Conservation (phyloP, 2,797 vertebrate genomes). For the Amphiprion clarkii region DNA sequence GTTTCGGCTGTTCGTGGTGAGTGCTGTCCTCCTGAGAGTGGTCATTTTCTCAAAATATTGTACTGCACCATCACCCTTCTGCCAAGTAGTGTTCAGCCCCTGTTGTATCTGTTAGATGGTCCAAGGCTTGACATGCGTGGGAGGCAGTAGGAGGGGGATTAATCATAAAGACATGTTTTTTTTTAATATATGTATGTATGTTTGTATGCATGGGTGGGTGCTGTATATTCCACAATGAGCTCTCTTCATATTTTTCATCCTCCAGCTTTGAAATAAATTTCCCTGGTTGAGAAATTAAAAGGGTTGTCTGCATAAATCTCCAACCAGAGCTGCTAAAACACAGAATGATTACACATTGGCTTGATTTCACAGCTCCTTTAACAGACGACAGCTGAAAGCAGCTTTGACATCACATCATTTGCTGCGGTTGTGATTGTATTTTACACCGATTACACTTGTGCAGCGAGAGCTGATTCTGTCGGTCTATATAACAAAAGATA, state of each 20-base stretch:
- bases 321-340: slow-evolving; percentile 41
- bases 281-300: slow-evolving; percentile 38
- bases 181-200: slow-evolving; percentile 18
- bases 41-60: slow-evolving; percentile 30
- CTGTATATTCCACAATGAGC: not conserved
- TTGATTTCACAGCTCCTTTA: slow-evolving; percentile 65
- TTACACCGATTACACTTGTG: slow-evolving; percentile 53
- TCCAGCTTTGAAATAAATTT: slow-evolving; percentile 29
- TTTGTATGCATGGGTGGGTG: not conserved
- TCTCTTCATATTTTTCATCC: slow-evolving; percentile 3
- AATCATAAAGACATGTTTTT: slow-evolving; percentile 9
- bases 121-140: slow-evolving; percentile 19
- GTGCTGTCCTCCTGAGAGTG: slow-evolving; percentile 2
- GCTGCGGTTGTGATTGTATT: slow-evolving; percentile 41
- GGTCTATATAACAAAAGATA: slow-evolving; percentile 49
- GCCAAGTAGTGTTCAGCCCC: slow-evolving; percentile 14
- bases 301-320: slow-evolving; percentile 23
- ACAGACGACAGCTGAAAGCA: slow-evolving; percentile 51
- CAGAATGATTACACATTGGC: slow-evolving; percentile 34
- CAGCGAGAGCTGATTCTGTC: slow-evolving; percentile 38
- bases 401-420: slow-evolving; percentile 52
- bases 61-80: slow-evolving; percentile 5
- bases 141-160: not conserved
- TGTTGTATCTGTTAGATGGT: slow-evolving; percentile 1
- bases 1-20: not conserved